Conservation (phyloP, 2,797 vertebrate species). For the Hylomyscus alleni region DNA sequence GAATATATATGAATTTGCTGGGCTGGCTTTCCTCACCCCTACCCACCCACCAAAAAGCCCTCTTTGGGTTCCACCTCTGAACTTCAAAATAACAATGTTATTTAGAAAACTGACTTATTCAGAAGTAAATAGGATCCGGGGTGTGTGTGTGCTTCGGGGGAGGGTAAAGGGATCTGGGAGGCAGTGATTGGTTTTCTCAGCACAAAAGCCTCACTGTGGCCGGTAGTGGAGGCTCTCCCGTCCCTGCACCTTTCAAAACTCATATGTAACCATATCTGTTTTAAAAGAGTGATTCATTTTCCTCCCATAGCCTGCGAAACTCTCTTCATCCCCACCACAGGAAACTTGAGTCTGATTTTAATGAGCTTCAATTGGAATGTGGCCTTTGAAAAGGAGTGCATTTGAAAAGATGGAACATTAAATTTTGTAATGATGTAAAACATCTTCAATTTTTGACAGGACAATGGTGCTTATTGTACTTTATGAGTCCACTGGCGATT, state of each 20-base stretch:
- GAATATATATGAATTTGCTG: slow-evolving; percentile 38
- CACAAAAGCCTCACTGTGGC: slow-evolving; percentile 96
- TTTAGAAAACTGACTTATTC: slow-evolving; percentile 91
- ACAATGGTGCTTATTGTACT: slow-evolving; percentile 99
- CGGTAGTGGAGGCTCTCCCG: slow-evolving; percentile 91
- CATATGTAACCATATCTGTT: slow-evolving; percentile 99
- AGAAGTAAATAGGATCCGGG: slow-evolving; percentile 91
- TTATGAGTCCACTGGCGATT: slow-evolving; percentile 96
- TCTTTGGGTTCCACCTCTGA: slow-evolving; percentile 88
- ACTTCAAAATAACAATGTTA: slow-evolving; percentile 91
- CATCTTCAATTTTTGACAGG: slow-evolving; percentile 96
- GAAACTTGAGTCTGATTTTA: slow-evolving; percentile 98
- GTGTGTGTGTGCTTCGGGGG: slow-evolving; percentile 73
- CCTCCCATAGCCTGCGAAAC: slow-evolving; percentile 96
- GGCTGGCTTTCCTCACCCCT: slow-evolving; percentile 80
- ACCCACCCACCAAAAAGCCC: slow-evolving; percentile 36
- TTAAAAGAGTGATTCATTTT: slow-evolving; percentile 99
- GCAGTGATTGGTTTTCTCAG: slow-evolving; percentile 93
- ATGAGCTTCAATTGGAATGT: slow-evolving; percentile 97
- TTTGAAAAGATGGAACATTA: slow-evolving; percentile 96
- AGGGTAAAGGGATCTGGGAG: slow-evolving; percentile 92
- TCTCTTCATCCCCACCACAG: slow-evolving; percentile 96
- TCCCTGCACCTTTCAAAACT: slow-evolving; percentile 99
- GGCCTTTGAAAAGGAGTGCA: slow-evolving; percentile 97
- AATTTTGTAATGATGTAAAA: slow-evolving; percentile 99